phyloP scores from a whole-genome alignment of 2,888 invertebrate genomes.

The Margaritifera margaritifera region DNA sequence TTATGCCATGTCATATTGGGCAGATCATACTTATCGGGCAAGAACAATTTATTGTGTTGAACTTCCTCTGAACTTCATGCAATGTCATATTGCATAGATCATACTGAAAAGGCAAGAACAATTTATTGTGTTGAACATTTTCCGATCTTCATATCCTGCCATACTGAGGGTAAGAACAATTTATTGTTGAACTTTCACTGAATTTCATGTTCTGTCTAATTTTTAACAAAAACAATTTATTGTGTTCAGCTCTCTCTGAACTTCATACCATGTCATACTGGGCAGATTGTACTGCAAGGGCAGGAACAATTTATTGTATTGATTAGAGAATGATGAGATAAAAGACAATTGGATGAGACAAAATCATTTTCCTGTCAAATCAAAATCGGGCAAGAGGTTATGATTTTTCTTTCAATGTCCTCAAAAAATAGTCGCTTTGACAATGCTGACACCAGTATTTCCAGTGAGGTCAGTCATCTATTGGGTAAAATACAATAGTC shows the following conservation, averaged over 20 bases:
- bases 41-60: neutral
- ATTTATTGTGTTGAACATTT: slow-evolving; percentile 76
- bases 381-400: too few species aligned
- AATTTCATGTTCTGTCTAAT: too few species aligned
- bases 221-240: too few species aligned
- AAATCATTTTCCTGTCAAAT: too few species aligned
- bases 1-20: slow-evolving; percentile 86
- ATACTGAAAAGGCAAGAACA: too few species aligned
- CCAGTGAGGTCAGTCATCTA: neutral
- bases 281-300: slow-evolving; percentile 67
- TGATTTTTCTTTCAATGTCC: too few species aligned
- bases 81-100: too few species aligned
- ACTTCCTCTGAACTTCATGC: too few species aligned
- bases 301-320: slow-evolving; percentile 1
- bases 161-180: slow-evolving; percentile 59
- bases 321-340: too few species aligned
- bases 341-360: too few species aligned
- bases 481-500: neutral
- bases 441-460: neutral
- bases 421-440: neutral
- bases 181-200: too few species aligned
- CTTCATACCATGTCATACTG: slow-evolving; percentile 87
- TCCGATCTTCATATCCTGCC: slow-evolving; percentile 91
- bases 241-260: slow-evolving; percentile 82
- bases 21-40: slow-evolving; percentile 66